Percentiles rank a stretch among this genome's conserved stretches.
phyloP scores from a whole-genome alignment of 2,888 invertebrate species.

The Thecophora atra region DNA sequence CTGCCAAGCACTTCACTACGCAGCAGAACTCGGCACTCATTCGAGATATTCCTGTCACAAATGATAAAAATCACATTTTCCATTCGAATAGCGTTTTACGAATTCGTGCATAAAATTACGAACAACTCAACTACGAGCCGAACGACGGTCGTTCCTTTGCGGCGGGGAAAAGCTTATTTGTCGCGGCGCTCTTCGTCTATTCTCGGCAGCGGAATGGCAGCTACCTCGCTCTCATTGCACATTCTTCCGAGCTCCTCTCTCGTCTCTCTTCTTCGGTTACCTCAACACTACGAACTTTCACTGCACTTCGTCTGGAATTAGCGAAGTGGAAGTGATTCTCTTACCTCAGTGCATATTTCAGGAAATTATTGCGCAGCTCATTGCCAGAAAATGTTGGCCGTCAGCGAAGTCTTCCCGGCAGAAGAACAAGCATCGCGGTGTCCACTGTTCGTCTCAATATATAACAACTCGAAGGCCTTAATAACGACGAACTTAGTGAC shows the following conservation, averaged over 20 bases:
- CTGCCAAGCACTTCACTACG: conserved; percentile 2
- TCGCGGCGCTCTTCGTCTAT: not conserved
- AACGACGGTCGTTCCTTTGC: conserved; percentile 47
- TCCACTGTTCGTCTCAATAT: too few species aligned
- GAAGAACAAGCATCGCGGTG: too few species aligned
- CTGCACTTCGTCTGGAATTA: conserved; percentile 56
- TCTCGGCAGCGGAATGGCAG: not conserved
- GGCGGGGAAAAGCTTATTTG: not conserved
- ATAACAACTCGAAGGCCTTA: too few species aligned
- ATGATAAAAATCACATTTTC: conserved; percentile 65
- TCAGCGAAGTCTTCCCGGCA: too few species aligned
- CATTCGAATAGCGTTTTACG: conserved; percentile 64
- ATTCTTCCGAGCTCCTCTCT: conserved; percentile 11
- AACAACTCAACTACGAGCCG: conserved; percentile 35
- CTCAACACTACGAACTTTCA: conserved; percentile 37
- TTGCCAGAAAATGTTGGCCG: too few species aligned
- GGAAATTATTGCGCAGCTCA: not conserved
- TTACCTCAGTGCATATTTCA: not conserved
- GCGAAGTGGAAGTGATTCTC: conserved; percentile 60
- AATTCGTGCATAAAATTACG: conserved; percentile 65
- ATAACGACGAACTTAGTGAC: too few species aligned
- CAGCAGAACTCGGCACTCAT: conserved; percentile 13
- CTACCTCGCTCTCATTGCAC: conserved; percentile 3
- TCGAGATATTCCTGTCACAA: conserved; percentile 56
- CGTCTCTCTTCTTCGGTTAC: conserved; percentile 16